Conservation (phyloP, 2,797 vertebrate genomes). For the Adelosebastes latens region DNA sequence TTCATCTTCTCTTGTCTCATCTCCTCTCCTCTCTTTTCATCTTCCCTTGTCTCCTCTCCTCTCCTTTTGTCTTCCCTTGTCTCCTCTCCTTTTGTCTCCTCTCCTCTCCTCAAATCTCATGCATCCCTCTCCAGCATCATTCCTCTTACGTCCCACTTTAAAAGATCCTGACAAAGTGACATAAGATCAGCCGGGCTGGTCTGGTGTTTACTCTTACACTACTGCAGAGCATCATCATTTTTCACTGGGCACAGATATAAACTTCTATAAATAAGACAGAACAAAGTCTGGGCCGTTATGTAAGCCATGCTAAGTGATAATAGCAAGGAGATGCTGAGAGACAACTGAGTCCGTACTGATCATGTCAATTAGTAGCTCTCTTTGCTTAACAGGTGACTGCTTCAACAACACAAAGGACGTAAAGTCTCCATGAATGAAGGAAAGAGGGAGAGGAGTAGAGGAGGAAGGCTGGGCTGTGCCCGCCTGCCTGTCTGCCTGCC, state of each 20-base stretch:
- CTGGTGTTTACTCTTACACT: constrained; percentile 14
- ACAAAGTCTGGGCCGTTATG: constrained; percentile 47
- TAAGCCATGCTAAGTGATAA: constrained; percentile 45
- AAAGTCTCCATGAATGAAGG: not conserved
- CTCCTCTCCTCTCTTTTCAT: not conserved
- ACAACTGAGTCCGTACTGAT: not conserved
- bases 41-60: not conserved
- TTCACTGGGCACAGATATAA: constrained; percentile 23
- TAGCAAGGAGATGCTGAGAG: constrained; percentile 24
- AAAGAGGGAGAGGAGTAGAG: not conserved
- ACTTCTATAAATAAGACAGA: constrained; percentile 59
- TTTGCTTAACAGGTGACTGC: constrained; percentile 8
- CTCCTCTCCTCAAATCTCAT: not conserved
- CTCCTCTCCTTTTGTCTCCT: not conserved
- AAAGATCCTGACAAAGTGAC: not conserved
- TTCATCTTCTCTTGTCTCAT: too few species aligned
- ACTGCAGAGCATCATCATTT: constrained; percentile 21
- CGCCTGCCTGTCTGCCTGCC: constrained; percentile 37
- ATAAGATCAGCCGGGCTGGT: not conserved
- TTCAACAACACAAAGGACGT: too few species aligned
- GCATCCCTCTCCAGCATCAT: constrained; percentile 4
- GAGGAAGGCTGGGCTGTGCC: constrained; percentile 42
- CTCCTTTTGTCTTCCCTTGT: not conserved
- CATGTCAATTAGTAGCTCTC: not conserved
- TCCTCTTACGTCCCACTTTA: not conserved